Base-by-base conservation (phyloP, 2,888 invertebrate species). In the Macrophya annulata region DNA sequence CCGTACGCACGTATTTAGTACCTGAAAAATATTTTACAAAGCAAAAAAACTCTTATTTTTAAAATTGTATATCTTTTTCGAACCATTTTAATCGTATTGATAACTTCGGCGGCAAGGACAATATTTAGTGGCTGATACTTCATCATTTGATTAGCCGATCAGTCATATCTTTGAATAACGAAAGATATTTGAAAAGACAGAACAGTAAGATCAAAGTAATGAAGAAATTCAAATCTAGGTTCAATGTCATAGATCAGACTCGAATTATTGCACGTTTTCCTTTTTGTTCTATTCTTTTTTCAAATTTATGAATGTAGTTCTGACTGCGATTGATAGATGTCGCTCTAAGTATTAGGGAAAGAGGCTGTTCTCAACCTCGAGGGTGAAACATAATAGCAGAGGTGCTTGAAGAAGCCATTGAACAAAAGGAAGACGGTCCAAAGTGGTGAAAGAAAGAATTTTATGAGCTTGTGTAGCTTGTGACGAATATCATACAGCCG, bases 291-390 rank as follows among this genome's bases (percentile, higher is more conserved):
- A 17, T 40, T 40, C 17, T 74, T 21, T 45, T 74, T 74, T 74
- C 5, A n/a, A 45, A 45, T 74, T 74, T 6, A 10, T 43, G 3
- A 55, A 31, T 9, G n/a, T 37, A 15, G 25, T 77, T 77, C n/a
- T 8, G 51, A 31, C 25, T 6, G 31, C 51, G 77, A 17, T 21
- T 25, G 55, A 15, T 3, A 77, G 77, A 77, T 77, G 62, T 81
- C 62, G 62, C 72, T 10, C 4, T 74, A 43, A 45, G 72, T 21
- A 43, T 74, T 21, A n/a, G 31, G 48, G 62, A 31, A 62, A 21
- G 62, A 81, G 62, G 59, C 88, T 89, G 91, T 89, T 91, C 91
- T 91, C 91, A 91, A 91, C 91, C 87, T 89, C 85, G 84, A 86
- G 85, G 86, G 86, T 85, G 87, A 87, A 85, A 86, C 85, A 83